phyloP scores from a whole-genome alignment of 2,888 invertebrate species.

The Eupithecia inturbata region DNA sequence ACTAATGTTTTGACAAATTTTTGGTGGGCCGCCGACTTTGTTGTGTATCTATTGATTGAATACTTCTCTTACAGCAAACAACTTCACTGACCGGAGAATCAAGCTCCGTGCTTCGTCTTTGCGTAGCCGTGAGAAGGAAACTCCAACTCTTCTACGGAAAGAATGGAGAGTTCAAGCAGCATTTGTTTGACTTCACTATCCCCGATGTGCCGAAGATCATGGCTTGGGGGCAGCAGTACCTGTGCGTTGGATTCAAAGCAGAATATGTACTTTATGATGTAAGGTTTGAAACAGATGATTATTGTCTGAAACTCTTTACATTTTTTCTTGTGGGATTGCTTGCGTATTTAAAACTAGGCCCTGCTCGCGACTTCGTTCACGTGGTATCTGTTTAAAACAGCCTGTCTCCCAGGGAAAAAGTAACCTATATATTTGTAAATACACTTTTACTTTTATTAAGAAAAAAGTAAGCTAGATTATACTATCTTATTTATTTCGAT shows the following conservation, averaged over 20 bases:
- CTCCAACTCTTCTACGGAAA: slow-evolving; percentile 96
- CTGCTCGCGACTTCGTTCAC: neutral
- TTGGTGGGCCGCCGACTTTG: neutral
- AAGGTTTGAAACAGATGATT: slow-evolving; percentile 50
- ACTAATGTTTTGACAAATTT: too few species aligned
- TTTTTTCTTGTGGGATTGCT: neutral
- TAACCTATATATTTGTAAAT: too few species aligned
- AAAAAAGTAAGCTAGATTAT: too few species aligned
- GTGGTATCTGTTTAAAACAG: neutral
- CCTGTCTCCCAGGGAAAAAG: too few species aligned
- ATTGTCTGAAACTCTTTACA: neutral
- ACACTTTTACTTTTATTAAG: too few species aligned
- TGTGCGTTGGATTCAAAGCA: slow-evolving; percentile 94
- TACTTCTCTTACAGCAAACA: slow-evolving; percentile 61
- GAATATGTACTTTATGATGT: slow-evolving; percentile 92
- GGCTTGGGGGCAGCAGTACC: slow-evolving; percentile 92
- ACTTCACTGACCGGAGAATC: slow-evolving; percentile 87
- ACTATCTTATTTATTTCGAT: too few species aligned
- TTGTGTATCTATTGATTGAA: neutral
- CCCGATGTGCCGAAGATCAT: slow-evolving; percentile 92
- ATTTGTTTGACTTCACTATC: slow-evolving; percentile 89
- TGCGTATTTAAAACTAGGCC: neutral
- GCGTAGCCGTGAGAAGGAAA: slow-evolving; percentile 93
- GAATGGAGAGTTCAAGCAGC: slow-evolving; percentile 90
- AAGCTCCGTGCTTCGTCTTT: slow-evolving; percentile 91